Base-by-base conservation (phyloP, 2,113 vertebrate species). In the Scytalopus superciliaris region DNA sequence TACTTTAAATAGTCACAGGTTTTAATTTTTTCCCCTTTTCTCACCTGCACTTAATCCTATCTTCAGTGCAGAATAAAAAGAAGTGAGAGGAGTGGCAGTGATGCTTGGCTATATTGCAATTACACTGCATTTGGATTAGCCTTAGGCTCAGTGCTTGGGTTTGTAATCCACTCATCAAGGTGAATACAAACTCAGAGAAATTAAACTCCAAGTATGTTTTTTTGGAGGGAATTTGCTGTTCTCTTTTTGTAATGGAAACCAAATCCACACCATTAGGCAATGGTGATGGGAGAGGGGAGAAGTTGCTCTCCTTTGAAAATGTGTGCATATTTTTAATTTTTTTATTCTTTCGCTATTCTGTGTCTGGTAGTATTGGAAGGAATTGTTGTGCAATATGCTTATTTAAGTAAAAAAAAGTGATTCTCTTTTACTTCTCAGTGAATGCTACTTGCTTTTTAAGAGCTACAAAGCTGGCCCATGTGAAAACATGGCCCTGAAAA, bases 11-110 rank as follows among this genome's bases (percentile, higher is more conserved):
- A 93, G 63, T 76, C 85, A 63, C 42, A 53, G n/a, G 57, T 52
- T 89, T 70, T 35, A 15, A 0, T 12, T 56, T 89, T 78, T 55
- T 64, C 24, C 47, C 57, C 52, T 79, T 87, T 92, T 52, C 53
- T 94, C 62, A 94, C 92, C 78, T 96, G 82, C 44, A 55, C 47
- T 56, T 94, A 79, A 81, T 91, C 50, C 82, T 91, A 3, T 95
- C 91, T 95, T 87, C 70, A 59, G 76, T 96, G 49, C 56, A 96
- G 87, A 72, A 76, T 79, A 75, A 76, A 69, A 96, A 86, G 59
- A n/a, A 76, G 75, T 57, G 90, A 95, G 90, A 97, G 70, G 30
- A 95, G 5, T 5, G 30, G 56, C 35, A 70, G 47, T 6, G 74
- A 25, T 56, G 67, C 28, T 70, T 97, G 47, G 49, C 78, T 95